A percentile compares a stretch with the other conserved stretches of the same genome.
Conservation (phyloP, 1,140 invertebrate genomes). For the Cepaea nemoralis region DNA sequence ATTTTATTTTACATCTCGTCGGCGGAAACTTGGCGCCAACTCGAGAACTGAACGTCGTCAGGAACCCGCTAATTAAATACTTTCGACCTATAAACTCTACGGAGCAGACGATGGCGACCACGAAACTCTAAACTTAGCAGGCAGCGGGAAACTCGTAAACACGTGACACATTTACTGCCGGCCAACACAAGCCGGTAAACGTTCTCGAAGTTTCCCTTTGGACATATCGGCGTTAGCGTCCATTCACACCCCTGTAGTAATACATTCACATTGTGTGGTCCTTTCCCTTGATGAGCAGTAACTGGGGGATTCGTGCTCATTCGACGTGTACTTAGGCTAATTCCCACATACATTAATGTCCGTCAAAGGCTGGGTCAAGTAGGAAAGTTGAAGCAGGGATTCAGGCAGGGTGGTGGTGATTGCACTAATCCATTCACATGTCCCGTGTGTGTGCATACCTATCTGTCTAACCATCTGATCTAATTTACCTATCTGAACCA, state of each 20-base stretch:
- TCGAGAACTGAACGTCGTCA: too few species aligned
- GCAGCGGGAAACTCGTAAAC: background rate
- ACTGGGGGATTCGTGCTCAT: background rate
- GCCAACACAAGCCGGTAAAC: background rate
- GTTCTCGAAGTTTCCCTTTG: background rate
- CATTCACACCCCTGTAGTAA: background rate
- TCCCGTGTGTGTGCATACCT: too few species aligned
- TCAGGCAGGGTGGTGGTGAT: too few species aligned
- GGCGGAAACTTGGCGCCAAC: too few species aligned
- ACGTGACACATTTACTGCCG: conserved; percentile 1
- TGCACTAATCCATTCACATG: too few species aligned
- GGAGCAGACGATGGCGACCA: background rate
- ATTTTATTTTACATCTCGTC: too few species aligned
- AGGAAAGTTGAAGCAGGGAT: too few species aligned
- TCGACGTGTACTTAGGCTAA: background rate
- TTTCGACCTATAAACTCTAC: background rate
- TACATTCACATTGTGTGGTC: background rate
- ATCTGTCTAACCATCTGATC: too few species aligned
- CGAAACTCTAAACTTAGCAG: background rate
- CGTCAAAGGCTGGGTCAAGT: too few species aligned
- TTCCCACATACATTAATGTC: background rate
- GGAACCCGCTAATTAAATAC: too few species aligned
- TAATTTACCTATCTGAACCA: too few species aligned
- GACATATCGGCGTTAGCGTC: background rate
- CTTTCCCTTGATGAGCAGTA: background rate